Percentiles rank a stretch among this genome's conserved stretches.
Conservation (phyloP, 2,888 invertebrate species). For the Trilocha varians region DNA sequence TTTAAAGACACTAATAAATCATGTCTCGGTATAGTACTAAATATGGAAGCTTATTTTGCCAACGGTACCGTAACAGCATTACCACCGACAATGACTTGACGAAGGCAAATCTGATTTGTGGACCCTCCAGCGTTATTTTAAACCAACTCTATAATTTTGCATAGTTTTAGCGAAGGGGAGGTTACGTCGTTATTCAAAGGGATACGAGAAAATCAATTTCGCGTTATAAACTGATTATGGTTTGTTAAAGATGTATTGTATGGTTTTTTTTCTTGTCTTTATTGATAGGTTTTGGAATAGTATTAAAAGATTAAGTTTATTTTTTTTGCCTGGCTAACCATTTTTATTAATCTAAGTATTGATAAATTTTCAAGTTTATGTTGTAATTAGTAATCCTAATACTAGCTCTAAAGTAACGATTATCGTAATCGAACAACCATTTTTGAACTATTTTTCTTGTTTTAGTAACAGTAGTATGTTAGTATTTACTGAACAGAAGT, state of each 20-base stretch:
- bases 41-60: slow-evolving; percentile 25
- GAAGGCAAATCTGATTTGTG: slow-evolving; percentile 69
- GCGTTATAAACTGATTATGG: not conserved
- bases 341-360: too few relatives aligned
- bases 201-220: not conserved
- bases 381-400: too few relatives aligned
- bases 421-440: too few relatives aligned
- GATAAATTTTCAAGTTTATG: too few relatives aligned
- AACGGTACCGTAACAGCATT: slow-evolving; percentile 55
- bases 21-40: not conserved
- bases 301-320: too few relatives aligned
- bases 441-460: too few relatives aligned
- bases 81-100: slow-evolving; percentile 66
- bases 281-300: too few relatives aligned
- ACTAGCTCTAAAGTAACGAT: too few relatives aligned
- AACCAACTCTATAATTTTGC: slow-evolving; percentile 63
- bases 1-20: not conserved
- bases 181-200: slow-evolving; percentile 1
- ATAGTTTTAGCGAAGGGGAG: slow-evolving; percentile 31
- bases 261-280: too few relatives aligned
- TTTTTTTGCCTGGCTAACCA: too few relatives aligned
- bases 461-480: too few relatives aligned
- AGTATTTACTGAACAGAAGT: too few relatives aligned
- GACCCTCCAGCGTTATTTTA: slow-evolving; percentile 67
- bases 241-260: not conserved